Base-by-base conservation (phyloP, 2,888 invertebrate genomes). In the Drosophila siamana region DNA sequence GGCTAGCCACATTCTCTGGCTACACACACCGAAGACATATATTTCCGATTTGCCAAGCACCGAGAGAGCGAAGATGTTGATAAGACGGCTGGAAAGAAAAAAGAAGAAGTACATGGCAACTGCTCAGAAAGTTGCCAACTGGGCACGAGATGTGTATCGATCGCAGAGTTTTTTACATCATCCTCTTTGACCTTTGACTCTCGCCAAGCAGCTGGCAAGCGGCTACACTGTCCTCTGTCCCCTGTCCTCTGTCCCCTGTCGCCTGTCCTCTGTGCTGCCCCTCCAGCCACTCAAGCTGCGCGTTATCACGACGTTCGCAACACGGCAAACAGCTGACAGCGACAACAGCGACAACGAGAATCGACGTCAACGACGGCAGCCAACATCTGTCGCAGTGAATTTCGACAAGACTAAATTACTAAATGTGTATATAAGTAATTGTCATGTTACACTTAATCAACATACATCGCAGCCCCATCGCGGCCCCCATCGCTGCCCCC, bases 371-470 rank as follows among this genome's bases (percentile, higher is more conserved):
- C 48, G 9, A 22, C 48, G 24, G 16, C 82, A 80, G 64, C 74
- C 76, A 63, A 84, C 82, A 80, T 80, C 76, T 86, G 86, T 84
- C 86, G 84, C 70, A 60, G 59, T 63, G 75, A 76, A 80, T 86
- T 80, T 80, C 69, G 77, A 86, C 82, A 86, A 71, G 86, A 75
- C 76, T 59, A 67, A 79, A 75, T 79, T 79, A 79, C 79, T 78
- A 73, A 78, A 79, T 70, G 76, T 74, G 74, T 74, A 69, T 74
- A 69, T 74, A 73, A 76, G 74, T 82, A 83, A 83, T 83, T 84
- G 84, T 86, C 69, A 77, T 86, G 84, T 86, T 78, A 64, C 78
- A 80, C 80, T 78, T 78, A 80, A 86, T 86, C 82, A 80, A 80
- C 78, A 64, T 43, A 67, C 26, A 62, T 41, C 19, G 30, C 24